A percentile compares a stretch with the other conserved stretches of the same genome.
phyloP scores from a whole-genome alignment of 2,797 vertebrate genomes.

The Myotis pilosus region DNA sequence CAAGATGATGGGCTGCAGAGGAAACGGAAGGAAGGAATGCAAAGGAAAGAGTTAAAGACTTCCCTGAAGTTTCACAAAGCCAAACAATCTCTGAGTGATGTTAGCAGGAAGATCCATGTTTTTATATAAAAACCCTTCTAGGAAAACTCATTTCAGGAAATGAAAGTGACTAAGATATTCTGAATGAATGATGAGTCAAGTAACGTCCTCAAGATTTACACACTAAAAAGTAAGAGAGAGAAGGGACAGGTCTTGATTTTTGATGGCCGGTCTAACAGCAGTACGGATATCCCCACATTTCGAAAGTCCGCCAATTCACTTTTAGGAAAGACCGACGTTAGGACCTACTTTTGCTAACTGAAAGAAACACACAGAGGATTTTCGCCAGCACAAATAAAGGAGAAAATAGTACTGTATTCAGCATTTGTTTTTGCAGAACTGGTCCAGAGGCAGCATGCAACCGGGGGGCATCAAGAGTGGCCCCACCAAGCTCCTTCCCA shows the following conservation, averaged over 20 bases:
- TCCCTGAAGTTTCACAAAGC: not conserved
- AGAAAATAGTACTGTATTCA: not conserved
- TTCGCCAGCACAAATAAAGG: not conserved
- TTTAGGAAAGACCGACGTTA: not conserved
- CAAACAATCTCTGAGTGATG: slow-evolving; percentile 37
- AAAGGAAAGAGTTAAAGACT: not conserved
- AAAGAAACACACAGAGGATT: not conserved
- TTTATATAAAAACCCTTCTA: not conserved
- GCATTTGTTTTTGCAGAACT: not conserved
- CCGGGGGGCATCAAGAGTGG: not conserved
- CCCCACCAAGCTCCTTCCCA: not conserved
- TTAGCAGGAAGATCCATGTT: not conserved
- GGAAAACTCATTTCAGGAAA: slow-evolving; percentile 39
- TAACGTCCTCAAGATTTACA: slow-evolving; percentile 12
- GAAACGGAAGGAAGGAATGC: not conserved
- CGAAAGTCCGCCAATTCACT: not conserved
- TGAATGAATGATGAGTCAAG: not conserved
- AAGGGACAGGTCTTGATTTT: not conserved
- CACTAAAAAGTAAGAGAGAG: not conserved
- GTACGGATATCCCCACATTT: not conserved
- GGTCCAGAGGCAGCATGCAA: not conserved
- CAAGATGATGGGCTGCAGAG: not conserved
- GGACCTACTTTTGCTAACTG: not conserved
- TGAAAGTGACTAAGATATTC: slow-evolving; percentile 3
- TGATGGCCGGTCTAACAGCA: not conserved